These are phyloP conservation scores for Amphibalanus amphitrite DNA, from an alignment of 1,140 invertebrate species.

Conservation along the genomic window DNA sequence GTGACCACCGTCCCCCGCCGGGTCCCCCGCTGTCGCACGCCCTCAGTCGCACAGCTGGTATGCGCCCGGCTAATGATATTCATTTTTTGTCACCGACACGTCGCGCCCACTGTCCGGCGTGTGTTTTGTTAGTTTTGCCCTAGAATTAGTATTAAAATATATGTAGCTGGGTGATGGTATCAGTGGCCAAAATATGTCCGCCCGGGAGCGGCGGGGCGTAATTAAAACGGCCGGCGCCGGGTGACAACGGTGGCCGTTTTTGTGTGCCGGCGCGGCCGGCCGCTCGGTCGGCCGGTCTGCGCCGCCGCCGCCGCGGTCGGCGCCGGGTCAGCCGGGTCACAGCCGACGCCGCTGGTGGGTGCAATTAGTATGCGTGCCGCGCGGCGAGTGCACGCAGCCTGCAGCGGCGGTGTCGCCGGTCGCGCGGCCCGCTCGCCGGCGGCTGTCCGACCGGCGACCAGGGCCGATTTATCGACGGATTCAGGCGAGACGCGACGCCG, in stretches of 20 bases:
- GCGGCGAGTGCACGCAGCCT: too few relatives aligned
- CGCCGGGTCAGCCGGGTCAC: background rate
- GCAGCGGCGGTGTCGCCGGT: too few relatives aligned
- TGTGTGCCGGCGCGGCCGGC: background rate
- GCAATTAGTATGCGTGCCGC: background rate
- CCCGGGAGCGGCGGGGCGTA: background rate
- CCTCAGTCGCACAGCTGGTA: background rate
- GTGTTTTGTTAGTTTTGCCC: background rate
- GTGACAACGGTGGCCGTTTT: background rate
- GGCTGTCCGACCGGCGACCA: background rate
- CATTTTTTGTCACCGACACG: background rate
- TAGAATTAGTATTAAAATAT: conserved; percentile 2
- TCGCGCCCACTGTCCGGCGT: background rate
- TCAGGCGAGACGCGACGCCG: too few relatives aligned
- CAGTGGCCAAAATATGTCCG: background rate
- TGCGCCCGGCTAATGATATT: background rate
- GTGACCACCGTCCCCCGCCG: background rate
- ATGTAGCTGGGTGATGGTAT: background rate
- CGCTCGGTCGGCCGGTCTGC: too few relatives aligned
- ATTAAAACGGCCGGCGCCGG: background rate
- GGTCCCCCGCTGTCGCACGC: too few relatives aligned
- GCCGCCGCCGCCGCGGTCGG: background rate
- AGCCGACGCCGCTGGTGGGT: too few relatives aligned
- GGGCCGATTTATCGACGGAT: background rate
- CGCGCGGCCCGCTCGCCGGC: too few relatives aligned